Evolutionary conservation across 2,113 vertebrate genomes (phyloP).

Genomic region (Pungitius pungitius): DNA sequence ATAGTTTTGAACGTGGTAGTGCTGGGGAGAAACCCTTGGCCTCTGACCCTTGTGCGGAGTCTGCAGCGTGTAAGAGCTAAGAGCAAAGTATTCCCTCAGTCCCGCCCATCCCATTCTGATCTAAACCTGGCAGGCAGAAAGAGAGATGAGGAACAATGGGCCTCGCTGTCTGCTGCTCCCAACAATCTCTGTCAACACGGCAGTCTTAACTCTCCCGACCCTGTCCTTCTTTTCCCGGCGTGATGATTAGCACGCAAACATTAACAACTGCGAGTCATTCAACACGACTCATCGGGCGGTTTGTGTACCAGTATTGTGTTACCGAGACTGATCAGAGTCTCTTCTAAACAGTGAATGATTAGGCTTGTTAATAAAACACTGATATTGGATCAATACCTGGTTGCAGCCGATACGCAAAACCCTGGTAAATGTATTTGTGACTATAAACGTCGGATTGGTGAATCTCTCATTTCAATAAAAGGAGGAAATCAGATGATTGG

Average conservation of each 20-base stretch:
- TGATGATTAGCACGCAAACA: constrained; percentile 65
- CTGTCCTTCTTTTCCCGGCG: constrained; percentile 47
- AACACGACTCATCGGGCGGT: constrained; percentile 3
- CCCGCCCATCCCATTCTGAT: constrained; percentile 68
- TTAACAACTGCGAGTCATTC: constrained; percentile 30
- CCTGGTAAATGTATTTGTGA: too few species aligned
- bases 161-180: constrained; percentile 61
- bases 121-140: constrained; percentile 72
- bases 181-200: constrained; percentile 67
- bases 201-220: constrained; percentile 55
- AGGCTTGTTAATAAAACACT: too few species aligned
- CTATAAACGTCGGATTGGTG: too few species aligned
- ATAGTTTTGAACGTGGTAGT: constrained; percentile 64
- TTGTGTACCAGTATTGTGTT: neutral
- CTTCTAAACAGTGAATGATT: too few species aligned
- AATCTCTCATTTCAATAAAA: neutral
- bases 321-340: neutral
- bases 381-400: too few species aligned
- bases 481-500: neutral
- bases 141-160: constrained; percentile 73
- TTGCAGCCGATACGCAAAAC: too few species aligned
- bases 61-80: constrained; percentile 70
- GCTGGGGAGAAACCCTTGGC: constrained; percentile 75
- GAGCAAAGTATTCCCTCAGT: constrained; percentile 59
- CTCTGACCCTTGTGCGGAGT: constrained; percentile 67